phyloP scores from a whole-genome alignment of 2,888 invertebrate genomes.

The Ophion ellenae region DNA sequence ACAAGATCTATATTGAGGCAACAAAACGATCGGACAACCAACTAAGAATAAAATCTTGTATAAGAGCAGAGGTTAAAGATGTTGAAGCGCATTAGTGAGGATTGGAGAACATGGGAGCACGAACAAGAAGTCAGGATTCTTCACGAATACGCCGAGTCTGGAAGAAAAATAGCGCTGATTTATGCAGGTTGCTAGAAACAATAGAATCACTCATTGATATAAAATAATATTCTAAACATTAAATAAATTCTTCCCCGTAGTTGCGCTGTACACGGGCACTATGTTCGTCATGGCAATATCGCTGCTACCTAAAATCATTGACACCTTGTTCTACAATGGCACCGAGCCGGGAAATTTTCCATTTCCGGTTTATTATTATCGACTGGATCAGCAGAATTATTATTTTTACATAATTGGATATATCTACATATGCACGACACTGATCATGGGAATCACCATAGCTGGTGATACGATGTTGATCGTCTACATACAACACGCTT shows the following conservation, averaged over 20 bases:
- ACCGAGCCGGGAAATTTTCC: conserved; percentile 40
- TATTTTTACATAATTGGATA: conserved; percentile 36
- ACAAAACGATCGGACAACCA: background rate
- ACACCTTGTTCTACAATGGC: conserved; percentile 43
- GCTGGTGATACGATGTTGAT: conserved; percentile 46
- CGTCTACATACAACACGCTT: conserved; percentile 46
- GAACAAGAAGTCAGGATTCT: conserved; percentile 32
- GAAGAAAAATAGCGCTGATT: conserved; percentile 42
- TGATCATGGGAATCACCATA: background rate
- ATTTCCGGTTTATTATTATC: conserved; percentile 42
- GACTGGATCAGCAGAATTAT: conserved; percentile 50
- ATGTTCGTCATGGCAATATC: conserved; percentile 27
- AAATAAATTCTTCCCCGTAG: conserved; percentile 5
- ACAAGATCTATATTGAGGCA: background rate
- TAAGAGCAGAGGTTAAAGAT: conserved; percentile 30
- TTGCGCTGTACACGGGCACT: conserved; percentile 13
- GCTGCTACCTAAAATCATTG: conserved; percentile 48
- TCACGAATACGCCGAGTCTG: conserved; percentile 47
- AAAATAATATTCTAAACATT: background rate
- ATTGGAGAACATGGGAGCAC: conserved; percentile 47
- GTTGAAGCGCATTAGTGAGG: conserved; percentile 16
- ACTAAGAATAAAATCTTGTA: background rate
- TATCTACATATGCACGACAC: conserved; percentile 2
- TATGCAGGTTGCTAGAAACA: conserved; percentile 42
- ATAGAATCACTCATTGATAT: conserved; percentile 9